Base-by-base conservation (phyloP, 2,888 invertebrate species). In the Habroteleia sp. region DNA sequence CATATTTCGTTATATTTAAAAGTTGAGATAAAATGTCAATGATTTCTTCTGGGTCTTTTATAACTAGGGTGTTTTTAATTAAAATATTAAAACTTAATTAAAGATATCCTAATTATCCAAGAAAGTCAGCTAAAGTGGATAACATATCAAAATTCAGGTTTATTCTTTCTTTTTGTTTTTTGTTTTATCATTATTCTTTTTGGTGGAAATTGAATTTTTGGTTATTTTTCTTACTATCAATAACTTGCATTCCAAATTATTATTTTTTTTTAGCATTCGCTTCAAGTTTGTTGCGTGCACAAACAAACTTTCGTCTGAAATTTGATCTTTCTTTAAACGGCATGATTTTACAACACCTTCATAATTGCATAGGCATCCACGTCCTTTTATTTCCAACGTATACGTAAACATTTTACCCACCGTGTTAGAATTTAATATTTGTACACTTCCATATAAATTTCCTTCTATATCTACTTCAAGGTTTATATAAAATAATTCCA, bases 401-500 rank as follows among this genome's bases (percentile, higher is more conserved):
- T 80, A 83, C 0, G 46, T 54, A 37, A 80, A 83, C 10, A 76
- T 33, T 17, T 78, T 77, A 0, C 79, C 79, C 3, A 78, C 16
- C 1, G 27, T 44, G 10, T 65, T 63, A 0, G 68, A 79, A 44
- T 82, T 80, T 0, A 81, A 74, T 31, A 84, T 82, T 54, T 78
- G 77, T 1, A 84, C 33, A 16, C 23, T 66, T 8, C 77, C 81
- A 1, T 8, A 31, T 3, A 85, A 48, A 44, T 78, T 68, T 0
- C 82, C 80, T 1, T 68, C 73, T 0, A 14, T 23, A 42, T 80
- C 60, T 6, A 82, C 52, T 0, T 14, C 44, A 0, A 84, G 31
- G 2, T 79, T 80, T 3, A 85, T 16, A 37, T 84, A 84, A 37
- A 86, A 86, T 0, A 84, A 17, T 1, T 83, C 85, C 81, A 83